A percentile compares a stretch with the other conserved stretches of the same genome.
These are phyloP conservation scores for Phrynocephalus guinanensis DNA, from an alignment of 2,797 vertebrate species.

Conservation along the genomic window DNA sequence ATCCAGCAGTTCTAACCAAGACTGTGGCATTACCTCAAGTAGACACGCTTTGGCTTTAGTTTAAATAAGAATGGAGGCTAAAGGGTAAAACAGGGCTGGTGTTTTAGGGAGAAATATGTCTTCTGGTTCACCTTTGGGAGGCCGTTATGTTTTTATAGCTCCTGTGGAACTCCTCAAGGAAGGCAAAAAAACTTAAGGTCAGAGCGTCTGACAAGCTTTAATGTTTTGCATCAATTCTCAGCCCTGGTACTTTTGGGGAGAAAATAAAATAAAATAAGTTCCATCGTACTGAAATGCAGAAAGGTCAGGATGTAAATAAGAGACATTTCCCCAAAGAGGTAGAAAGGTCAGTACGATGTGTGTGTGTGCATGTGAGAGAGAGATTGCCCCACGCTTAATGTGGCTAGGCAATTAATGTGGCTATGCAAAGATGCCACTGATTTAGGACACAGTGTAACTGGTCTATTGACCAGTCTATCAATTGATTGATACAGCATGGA, in stretches of 20 bases:
- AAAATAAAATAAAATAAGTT: constrained; percentile 6
- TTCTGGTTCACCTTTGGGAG: constrained; percentile 23
- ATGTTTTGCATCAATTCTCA: constrained; percentile 41
- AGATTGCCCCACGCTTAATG: background rate
- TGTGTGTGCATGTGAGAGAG: background rate
- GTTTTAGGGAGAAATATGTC: background rate
- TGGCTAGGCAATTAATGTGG: background rate
- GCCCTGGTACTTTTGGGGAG: constrained; percentile 26
- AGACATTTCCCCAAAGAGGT: constrained; percentile 30
- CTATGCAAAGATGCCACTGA: background rate
- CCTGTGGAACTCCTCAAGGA: constrained; percentile 20
- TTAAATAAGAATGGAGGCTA: background rate
- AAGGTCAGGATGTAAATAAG: constrained; percentile 54
- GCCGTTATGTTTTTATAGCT: constrained; percentile 39
- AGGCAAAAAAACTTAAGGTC: constrained; percentile 17
- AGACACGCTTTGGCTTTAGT: background rate
- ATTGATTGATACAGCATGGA: background rate
- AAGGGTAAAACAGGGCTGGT: background rate
- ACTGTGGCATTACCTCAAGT: background rate
- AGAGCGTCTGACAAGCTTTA: constrained; percentile 29
- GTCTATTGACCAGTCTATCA: too few relatives aligned
- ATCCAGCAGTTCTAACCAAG: background rate
- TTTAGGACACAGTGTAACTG: background rate
- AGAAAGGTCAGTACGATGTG: constrained; percentile 32
- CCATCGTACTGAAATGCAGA: constrained; percentile 28